Conservation (phyloP, 2,797 vertebrate genomes). For the Anniella stebbinsi region DNA sequence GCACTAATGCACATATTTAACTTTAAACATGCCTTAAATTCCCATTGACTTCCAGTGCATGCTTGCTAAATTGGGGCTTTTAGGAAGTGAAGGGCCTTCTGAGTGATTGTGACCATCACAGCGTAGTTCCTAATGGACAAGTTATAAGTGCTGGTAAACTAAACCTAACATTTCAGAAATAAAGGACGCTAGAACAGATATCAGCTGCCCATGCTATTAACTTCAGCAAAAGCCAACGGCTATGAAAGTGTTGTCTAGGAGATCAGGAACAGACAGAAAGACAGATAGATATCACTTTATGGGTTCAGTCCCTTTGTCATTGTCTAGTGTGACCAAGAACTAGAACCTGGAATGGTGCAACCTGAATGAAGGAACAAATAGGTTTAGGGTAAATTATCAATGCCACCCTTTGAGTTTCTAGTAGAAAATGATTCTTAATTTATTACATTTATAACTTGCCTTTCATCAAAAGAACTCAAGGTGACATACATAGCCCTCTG, state of each 20-base stretch:
- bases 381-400: neutral
- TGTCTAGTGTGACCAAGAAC: neutral
- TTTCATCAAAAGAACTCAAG: neutral
- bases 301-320: neutral
- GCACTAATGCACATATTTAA: constrained; percentile 37
- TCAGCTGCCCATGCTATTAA: neutral
- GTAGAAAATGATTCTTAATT: neutral
- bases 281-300: neutral
- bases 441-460: neutral
- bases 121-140: constrained; percentile 27
- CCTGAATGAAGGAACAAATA: neutral
- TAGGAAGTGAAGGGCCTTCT: constrained; percentile 27
- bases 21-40: constrained; percentile 31
- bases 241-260: neutral
- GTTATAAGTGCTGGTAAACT: constrained; percentile 10
- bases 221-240: neutral
- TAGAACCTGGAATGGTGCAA: neutral
- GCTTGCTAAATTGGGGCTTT: constrained; percentile 38
- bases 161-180: constrained; percentile 25
- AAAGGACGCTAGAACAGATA: neutral
- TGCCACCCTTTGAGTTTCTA: neutral
- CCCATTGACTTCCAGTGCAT: constrained; percentile 26
- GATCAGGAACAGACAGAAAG: constrained; percentile 36
- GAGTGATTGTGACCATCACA: constrained; percentile 21
- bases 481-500: neutral